Percentiles rank a stretch among this genome's conserved stretches.
Evolutionary conservation across 2,888 invertebrate species (phyloP).

Genomic region (Calliscelio sp.): DNA sequence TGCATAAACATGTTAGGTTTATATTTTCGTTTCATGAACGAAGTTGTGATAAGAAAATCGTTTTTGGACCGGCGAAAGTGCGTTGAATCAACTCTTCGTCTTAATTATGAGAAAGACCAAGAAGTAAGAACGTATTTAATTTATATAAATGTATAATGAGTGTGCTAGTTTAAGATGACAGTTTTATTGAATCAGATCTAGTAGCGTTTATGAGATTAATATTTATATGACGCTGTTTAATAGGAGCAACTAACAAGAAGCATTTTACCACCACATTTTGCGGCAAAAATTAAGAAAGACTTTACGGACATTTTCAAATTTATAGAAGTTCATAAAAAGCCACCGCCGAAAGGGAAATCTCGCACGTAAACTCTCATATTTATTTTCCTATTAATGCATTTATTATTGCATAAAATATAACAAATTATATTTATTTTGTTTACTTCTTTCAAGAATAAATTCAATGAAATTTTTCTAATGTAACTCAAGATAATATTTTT

Average conservation of each 20-base stretch:
- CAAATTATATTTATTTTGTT: not conserved
- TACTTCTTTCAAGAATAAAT: no score
- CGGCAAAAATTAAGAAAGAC: conserved; percentile 88
- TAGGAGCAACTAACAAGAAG: conserved; percentile 94
- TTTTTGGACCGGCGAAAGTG: conserved; percentile 95
- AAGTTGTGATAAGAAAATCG: conserved; percentile 94
- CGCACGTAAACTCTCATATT: conserved; percentile 84
- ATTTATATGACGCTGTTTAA: no score
- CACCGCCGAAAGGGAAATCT: conserved; percentile 83
- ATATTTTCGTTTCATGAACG: conserved; percentile 95
- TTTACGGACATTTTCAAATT: conserved; percentile 86
- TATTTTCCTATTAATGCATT: no score
- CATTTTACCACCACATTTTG: conserved; percentile 94
- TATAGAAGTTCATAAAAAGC: conserved; percentile 84
- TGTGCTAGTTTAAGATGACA: no score
- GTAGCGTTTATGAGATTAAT: no score
- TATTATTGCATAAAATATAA: no score
- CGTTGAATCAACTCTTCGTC: conserved; percentile 93
- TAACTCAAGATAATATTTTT: no score
- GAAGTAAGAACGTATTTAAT: conserved; percentile 88
- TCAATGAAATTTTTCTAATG: no score
- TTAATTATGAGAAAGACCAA: conserved; percentile 94
- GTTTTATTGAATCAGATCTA: no score
- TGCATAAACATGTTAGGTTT: conserved; percentile 91
- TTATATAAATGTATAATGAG: not conserved